A percentile compares a stretch with the other conserved stretches of the same genome.
phyloP scores from a whole-genome alignment of 2,797 vertebrate genomes.

The Acipenser oxyrinchus region DNA sequence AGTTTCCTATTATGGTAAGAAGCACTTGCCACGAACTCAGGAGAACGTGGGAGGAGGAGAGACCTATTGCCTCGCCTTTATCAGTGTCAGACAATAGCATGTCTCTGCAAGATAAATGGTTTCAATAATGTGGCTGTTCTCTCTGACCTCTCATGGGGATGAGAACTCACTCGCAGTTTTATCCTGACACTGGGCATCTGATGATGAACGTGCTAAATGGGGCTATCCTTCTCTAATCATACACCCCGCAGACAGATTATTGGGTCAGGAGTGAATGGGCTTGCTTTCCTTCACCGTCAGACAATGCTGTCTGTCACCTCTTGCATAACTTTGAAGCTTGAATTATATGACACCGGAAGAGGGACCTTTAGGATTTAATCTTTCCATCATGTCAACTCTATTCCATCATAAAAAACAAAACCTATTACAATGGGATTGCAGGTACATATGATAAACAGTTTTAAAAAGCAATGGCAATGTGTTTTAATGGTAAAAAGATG shows the following conservation, averaged over 20 bases:
- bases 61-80: not conserved
- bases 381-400: too few species aligned
- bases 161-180: not conserved
- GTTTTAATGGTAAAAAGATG: too few species aligned
- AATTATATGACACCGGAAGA: too few species aligned
- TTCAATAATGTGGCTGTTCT: slow-evolving; percentile 6
- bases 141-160: not conserved
- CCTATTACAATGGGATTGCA: too few species aligned
- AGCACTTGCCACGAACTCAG: not conserved
- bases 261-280: not conserved
- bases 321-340: not conserved
- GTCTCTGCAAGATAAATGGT: slow-evolving; percentile 5
- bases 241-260: not conserved
- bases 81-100: not conserved
- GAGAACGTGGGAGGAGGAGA: not conserved
- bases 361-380: too few species aligned
- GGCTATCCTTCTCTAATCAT: not conserved
- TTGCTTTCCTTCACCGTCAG: too few species aligned
- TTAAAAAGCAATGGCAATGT: too few species aligned
- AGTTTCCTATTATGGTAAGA: not conserved
- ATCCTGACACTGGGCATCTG: not conserved
- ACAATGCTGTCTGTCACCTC: not conserved
- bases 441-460: too few species aligned
- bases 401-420: too few species aligned
- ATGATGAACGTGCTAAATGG: not conserved